A percentile compares a stretch with the other conserved stretches of the same genome.
Conservation (phyloP, 2,888 invertebrate species). For the Linnaemya vulpina region DNA sequence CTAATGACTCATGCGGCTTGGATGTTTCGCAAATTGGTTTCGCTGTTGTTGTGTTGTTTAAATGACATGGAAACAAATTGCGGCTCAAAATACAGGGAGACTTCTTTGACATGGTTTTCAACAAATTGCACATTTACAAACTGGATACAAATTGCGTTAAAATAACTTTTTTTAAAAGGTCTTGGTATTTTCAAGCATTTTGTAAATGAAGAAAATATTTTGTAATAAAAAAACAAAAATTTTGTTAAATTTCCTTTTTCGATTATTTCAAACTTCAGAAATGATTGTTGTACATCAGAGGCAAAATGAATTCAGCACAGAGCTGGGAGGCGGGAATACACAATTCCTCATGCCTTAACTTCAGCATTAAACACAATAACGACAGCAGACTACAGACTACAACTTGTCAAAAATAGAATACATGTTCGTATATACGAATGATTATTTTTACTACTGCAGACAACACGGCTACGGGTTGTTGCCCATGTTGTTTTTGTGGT, state of each 20-base stretch:
- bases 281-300: background rate
- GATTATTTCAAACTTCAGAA: constrained; percentile 16
- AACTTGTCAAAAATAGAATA: too few relatives aligned
- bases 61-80: constrained; percentile 12
- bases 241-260: constrained; percentile 12
- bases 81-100: background rate
- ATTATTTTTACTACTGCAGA: too few relatives aligned
- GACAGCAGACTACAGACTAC: too few relatives aligned
- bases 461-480: too few relatives aligned
- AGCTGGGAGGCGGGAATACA: background rate
- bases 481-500: too few relatives aligned
- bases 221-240: constrained; percentile 3
- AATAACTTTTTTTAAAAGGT: background rate
- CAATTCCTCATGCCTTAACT: too few relatives aligned
- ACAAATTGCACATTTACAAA: background rate
- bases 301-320: background rate
- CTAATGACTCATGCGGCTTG: background rate
- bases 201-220: constrained; percentile 26
- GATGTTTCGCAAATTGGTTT: background rate
- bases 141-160: background rate
- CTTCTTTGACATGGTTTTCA: constrained; percentile 42
- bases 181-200: constrained; percentile 16
- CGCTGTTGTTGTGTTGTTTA: constrained; percentile 14
- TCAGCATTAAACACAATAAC: too few relatives aligned
- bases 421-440: too few relatives aligned